Base-by-base conservation (phyloP, 2,113 vertebrate species). In the Phalacrocorax brasilianus region DNA sequence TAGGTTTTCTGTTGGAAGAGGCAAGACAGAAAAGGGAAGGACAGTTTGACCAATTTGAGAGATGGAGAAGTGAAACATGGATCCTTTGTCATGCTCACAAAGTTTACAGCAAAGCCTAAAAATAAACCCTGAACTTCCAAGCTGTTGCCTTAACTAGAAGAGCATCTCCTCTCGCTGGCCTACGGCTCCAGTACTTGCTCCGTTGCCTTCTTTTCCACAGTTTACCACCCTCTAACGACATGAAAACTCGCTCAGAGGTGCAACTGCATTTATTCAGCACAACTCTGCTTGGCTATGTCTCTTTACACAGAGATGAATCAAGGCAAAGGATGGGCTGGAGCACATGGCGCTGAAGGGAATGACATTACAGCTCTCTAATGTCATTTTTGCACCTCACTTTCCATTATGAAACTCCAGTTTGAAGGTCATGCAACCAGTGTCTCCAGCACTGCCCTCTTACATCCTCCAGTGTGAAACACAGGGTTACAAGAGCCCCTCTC, bases 61-160 rank as follows among this genome's bases (percentile, higher is more conserved):
- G 67, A 30, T 53, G 38, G 52, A 62, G 86, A 88, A 85, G 62
- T 3, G 11, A 85, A 92, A 79, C 0, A 0, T 17, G 42, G 42
- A 44, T 44, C 55, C 47, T 22, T 9, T 76, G 30, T 55, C 49
- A 8, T 2, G 6, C 18, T 65, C 45, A 70, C 0, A 0, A 24
- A 73, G 14, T 35, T 77, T 67, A 59, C 27, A 63, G 53, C 2
- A 5, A 83, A 62, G 65, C 45, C 52, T 70, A 52, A 78, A 85
- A 82, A 52, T 52, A 66, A 70, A 30, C 30, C 42, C 10, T 12
- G 2, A 52, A 14, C 3, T 26, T 68, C 58, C 73, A 90, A 42
- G 67, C 14, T 24, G 32, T 10, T 77, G 35, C 75, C 20, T 78
- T 42, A 27, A 27, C 80, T 19, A 14, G 45, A 65, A 52, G 65